phyloP scores from a whole-genome alignment of 2,797 vertebrate species.

The Eurystomus glaucurus region DNA sequence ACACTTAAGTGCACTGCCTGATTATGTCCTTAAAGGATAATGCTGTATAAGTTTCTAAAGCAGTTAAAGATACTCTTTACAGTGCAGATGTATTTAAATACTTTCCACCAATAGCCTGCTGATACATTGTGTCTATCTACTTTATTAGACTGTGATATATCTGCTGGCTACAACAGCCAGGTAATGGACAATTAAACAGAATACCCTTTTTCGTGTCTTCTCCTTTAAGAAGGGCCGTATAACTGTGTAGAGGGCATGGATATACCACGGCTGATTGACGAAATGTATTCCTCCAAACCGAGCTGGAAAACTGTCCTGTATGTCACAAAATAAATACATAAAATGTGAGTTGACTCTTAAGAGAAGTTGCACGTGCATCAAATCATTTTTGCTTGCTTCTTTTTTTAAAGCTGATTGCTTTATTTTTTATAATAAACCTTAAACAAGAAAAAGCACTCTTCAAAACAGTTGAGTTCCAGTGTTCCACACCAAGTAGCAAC shows the following conservation, averaged over 20 bases:
- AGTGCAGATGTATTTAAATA: not conserved
- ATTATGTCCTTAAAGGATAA: not conserved
- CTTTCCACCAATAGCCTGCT: not conserved
- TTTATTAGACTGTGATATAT: not conserved
- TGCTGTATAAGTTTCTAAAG: not conserved
- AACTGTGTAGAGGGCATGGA: slow-evolving; percentile 97
- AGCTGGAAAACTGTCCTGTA: slow-evolving; percentile 97
- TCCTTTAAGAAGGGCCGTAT: slow-evolving; percentile 98
- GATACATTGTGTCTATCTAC: not conserved
- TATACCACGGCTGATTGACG: slow-evolving; percentile 99
- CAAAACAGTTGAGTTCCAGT: not conserved
- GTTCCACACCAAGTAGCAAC: not conserved
- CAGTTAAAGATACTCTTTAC: not conserved
- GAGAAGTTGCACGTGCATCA: not conserved
- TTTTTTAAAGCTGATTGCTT: not conserved
- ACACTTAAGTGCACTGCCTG: not conserved
- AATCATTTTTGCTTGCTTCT: no score
- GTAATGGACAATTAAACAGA: slow-evolving; percentile 11
- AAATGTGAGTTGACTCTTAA: not conserved
- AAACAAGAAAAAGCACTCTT: not conserved
- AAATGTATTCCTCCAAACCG: slow-evolving; percentile 99
- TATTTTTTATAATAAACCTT: not conserved
- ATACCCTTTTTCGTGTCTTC: slow-evolving; percentile 98
- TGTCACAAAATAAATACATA: slow-evolving; percentile 39
- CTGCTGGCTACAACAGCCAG: not conserved